phyloP scores from a whole-genome alignment of 2,113 vertebrate genomes.

The Cettia cetti region DNA sequence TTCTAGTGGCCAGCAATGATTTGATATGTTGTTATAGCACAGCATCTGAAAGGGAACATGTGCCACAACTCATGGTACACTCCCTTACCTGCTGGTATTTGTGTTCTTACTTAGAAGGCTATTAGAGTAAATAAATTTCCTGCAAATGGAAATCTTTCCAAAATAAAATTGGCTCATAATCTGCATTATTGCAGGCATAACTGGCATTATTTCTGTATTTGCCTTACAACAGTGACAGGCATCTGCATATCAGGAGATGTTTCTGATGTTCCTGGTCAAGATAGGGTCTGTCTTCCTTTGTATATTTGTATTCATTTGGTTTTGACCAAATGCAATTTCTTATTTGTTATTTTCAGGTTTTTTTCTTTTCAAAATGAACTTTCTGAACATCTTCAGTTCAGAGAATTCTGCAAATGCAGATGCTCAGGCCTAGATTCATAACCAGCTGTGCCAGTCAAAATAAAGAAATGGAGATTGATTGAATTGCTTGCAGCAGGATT shows the following conservation, averaged over 20 bases:
- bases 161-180: not conserved
- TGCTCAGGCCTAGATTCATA: not conserved
- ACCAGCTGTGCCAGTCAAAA: not conserved
- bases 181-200: not conserved
- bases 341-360: not conserved
- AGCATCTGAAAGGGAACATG: not conserved
- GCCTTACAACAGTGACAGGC: not conserved
- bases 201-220: not conserved
- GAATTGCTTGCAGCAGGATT: not conserved
- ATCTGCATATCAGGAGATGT: not conserved
- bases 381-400: not conserved
- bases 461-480: not conserved
- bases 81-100: not conserved
- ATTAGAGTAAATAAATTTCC: not conserved
- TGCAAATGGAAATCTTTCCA: not conserved
- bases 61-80: not conserved
- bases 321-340: not conserved
- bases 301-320: not conserved
- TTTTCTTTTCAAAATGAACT: not conserved
- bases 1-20: not conserved
- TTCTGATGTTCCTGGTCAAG: not conserved
- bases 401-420: not conserved
- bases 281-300: not conserved
- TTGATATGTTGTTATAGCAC: not conserved
- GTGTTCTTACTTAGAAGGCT: not conserved